phyloP scores from a whole-genome alignment of 1,140 invertebrate genomes.

The Hylyphantes graminicola region DNA sequence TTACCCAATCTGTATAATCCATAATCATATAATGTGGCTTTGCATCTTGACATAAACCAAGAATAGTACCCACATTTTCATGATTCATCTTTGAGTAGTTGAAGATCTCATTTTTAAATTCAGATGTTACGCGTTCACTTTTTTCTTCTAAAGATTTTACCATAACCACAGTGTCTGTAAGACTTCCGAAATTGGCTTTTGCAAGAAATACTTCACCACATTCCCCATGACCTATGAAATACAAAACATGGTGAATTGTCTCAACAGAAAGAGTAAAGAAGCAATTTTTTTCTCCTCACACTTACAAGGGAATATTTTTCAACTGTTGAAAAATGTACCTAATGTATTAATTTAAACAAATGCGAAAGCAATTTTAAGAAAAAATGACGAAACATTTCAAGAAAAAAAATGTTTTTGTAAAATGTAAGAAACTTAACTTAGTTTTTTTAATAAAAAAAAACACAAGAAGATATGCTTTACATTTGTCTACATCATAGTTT shows the following conservation, averaged over 20 bases:
- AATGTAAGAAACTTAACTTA: too few relatives aligned
- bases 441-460: too few relatives aligned
- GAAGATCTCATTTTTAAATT: conserved; percentile 89
- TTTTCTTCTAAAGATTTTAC: conserved; percentile 81
- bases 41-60: conserved; percentile 84
- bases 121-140: conserved; percentile 79
- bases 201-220: conserved; percentile 90
- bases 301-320: too few relatives aligned
- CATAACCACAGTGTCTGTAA: conserved; percentile 72
- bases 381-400: too few relatives aligned
- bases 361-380: too few relatives aligned
- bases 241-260: background rate
- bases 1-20: conserved; percentile 92
- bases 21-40: conserved; percentile 91
- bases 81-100: conserved; percentile 83
- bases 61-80: conserved; percentile 80
- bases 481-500: too few relatives aligned
- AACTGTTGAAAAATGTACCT: too few relatives aligned
- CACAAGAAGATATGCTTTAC: too few relatives aligned
- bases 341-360: too few relatives aligned
- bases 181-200: conserved; percentile 68
- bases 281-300: too few relatives aligned
- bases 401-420: too few relatives aligned
- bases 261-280: too few relatives aligned
- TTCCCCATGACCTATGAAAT: conserved; percentile 77